phyloP scores from a whole-genome alignment of 1,140 invertebrate genomes.

The Colletes latitarsis region DNA sequence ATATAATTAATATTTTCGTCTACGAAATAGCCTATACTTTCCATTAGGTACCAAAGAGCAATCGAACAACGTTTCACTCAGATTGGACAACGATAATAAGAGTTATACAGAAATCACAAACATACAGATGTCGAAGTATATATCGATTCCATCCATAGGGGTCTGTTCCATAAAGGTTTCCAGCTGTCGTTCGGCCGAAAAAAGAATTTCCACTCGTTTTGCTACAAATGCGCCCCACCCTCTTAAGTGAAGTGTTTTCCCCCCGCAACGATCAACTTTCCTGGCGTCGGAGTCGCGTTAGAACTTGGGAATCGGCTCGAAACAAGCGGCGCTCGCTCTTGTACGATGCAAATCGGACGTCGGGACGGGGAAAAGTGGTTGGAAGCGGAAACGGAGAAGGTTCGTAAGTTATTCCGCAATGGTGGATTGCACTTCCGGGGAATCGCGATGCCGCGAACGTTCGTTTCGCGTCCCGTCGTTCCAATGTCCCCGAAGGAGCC shows the following conservation, averaged over 20 bases:
- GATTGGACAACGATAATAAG: too few relatives aligned
- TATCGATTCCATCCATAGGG: too few relatives aligned
- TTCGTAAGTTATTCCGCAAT: conserved; percentile 20
- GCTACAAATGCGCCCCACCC: too few relatives aligned
- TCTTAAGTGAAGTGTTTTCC: background rate
- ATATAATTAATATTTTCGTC: too few relatives aligned
- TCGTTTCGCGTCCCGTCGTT: background rate
- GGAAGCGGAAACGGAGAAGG: background rate
- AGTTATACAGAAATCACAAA: too few relatives aligned
- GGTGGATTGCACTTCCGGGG: background rate
- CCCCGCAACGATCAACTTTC: background rate
- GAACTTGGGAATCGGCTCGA: background rate
- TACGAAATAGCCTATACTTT: too few relatives aligned
- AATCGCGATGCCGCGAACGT: conserved; percentile 13
- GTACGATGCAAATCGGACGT: conserved; percentile 6
- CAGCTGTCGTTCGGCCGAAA: too few relatives aligned
- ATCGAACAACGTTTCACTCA: too few relatives aligned
- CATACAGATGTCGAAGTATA: too few relatives aligned
- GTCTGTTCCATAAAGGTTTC: too few relatives aligned
- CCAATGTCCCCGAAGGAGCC: background rate
- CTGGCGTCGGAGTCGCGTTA: background rate
- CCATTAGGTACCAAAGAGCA: too few relatives aligned
- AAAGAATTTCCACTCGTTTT: too few relatives aligned
- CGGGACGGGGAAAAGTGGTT: background rate
- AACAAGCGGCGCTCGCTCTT: background rate